phyloP scores from a whole-genome alignment of 1,140 invertebrate genomes.

The Heliconius congener region DNA sequence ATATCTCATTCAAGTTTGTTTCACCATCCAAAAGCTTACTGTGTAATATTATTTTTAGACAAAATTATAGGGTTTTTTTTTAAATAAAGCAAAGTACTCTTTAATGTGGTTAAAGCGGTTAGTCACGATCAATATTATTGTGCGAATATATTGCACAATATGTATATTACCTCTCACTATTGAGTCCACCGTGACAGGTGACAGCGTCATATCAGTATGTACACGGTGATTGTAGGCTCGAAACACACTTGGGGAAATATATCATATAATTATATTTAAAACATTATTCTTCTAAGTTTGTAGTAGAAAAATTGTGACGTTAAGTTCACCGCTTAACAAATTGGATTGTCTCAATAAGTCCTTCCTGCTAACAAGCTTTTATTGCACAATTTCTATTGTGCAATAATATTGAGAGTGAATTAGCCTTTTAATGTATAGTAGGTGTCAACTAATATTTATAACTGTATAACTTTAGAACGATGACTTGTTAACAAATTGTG shows the following conservation, averaged over 20 bases:
- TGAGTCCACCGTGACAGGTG: no score
- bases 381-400: not conserved
- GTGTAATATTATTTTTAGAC: not conserved
- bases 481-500: constrained; percentile 39
- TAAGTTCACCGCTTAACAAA: no score
- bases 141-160: constrained; percentile 1
- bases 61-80: not conserved
- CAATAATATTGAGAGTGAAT: not conserved
- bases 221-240: no score
- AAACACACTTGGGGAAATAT: no score
- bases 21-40: not conserved
- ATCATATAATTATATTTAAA: no score
- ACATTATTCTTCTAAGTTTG: no score
- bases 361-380: not conserved
- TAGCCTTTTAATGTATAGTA: not conserved
- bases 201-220: no score
- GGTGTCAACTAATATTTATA: constrained; percentile 7
- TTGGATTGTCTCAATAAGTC: not conserved
- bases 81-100: not conserved
- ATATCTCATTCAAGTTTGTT: no score
- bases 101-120: not conserved
- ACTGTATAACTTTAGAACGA: constrained; percentile 35
- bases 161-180: not conserved
- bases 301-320: no score
- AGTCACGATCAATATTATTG: not conserved